A percentile compares a stretch with the other conserved stretches of the same genome.
Evolutionary conservation across 2,888 invertebrate species (phyloP).

Genomic region (Homarus gammarus): DNA sequence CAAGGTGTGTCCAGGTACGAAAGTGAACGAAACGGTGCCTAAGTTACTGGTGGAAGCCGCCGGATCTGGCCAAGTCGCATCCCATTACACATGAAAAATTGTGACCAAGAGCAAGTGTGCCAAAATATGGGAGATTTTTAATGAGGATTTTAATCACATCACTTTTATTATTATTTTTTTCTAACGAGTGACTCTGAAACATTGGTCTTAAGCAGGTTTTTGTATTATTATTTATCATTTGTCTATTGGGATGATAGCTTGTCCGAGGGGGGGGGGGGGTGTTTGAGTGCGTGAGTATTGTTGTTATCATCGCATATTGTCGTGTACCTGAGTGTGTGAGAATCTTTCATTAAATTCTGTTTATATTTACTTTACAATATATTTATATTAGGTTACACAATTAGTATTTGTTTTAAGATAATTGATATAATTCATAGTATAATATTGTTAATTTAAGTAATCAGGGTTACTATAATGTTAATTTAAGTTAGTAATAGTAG

Average conservation of each 20-base stretch:
- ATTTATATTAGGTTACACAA: no score
- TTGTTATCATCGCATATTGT: no score
- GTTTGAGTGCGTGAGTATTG: no score
- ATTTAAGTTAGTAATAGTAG: no score
- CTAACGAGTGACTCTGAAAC: constrained; percentile 40
- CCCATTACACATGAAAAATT: constrained; percentile 72
- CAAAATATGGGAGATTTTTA: constrained; percentile 61
- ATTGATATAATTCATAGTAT: no score
- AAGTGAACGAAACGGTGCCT: not conserved
- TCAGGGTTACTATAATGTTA: no score
- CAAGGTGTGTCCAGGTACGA: constrained; percentile 5
- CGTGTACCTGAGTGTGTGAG: no score
- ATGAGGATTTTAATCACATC: constrained; percentile 64
- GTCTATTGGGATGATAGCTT: not conserved
- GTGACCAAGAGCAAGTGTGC: constrained; percentile 65
- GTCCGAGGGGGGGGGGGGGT: not conserved
- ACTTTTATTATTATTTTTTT: constrained; percentile 47
- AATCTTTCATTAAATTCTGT: no score
- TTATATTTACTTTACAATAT: no score
- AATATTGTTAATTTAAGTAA: no score
- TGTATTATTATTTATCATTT: not conserved
- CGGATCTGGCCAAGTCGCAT: constrained; percentile 49
- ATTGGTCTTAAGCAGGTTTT: not conserved
- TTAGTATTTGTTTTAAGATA: no score
- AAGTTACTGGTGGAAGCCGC: not conserved